Percentiles rank a stretch among this genome's conserved stretches.
phyloP scores from a whole-genome alignment of 2,797 vertebrate species.

The Ceryle rudis region DNA sequence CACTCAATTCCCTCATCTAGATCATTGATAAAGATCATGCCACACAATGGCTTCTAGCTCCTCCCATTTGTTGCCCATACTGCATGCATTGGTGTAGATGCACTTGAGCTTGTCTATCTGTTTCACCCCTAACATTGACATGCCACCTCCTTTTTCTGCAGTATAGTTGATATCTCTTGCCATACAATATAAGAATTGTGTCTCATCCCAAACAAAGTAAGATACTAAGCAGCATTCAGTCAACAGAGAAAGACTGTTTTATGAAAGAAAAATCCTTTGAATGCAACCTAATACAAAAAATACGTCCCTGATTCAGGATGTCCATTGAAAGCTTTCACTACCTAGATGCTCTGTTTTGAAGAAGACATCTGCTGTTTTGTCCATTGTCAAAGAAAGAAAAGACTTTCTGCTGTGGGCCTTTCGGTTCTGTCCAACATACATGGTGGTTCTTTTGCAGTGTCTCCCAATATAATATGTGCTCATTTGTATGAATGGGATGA shows the following conservation, averaged over 20 bases:
- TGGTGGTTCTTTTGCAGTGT: neutral
- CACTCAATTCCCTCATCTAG: too few species aligned
- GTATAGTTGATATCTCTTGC: neutral
- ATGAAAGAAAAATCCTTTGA: neutral
- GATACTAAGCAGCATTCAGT: neutral
- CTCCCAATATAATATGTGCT: neutral
- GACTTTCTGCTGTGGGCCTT: neutral
- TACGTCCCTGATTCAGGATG: neutral
- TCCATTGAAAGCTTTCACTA: neutral
- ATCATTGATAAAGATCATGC: too few species aligned
- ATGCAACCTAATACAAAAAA: neutral
- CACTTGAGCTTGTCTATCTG: too few species aligned
- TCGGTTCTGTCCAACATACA: neutral
- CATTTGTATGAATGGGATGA: neutral
- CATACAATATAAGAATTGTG: fast-evolving
- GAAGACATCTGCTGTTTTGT: neutral
- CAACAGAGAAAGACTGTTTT: neutral
- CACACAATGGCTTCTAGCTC: too few species aligned
- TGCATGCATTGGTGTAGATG: too few species aligned
- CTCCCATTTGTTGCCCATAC: too few species aligned
- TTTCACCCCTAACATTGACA: too few species aligned
- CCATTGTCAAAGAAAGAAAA: neutral
- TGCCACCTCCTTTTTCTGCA: neutral
- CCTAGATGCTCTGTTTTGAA: neutral
- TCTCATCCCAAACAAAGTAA: neutral